Evolutionary conservation across 1,140 invertebrate species (phyloP), one percentile per base, ranked within the genome.

Genomic region (Atta colombica): DNA sequence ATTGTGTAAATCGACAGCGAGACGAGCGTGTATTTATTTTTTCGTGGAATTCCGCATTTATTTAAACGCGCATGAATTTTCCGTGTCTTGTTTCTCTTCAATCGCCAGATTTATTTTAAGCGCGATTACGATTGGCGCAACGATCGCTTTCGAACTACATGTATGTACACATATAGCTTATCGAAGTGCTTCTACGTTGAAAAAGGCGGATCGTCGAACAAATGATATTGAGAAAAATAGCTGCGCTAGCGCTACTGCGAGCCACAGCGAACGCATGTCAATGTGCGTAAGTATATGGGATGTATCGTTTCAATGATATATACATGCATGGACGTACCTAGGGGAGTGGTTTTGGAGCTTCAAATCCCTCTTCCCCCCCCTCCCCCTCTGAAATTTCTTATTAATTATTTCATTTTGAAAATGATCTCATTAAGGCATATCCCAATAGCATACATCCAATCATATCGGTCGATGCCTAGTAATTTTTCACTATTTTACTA

Each of bases 151-250:
- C n/a, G 18, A 14, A 14, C 31, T 18, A 16, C 53, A 35, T 18
- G 25, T 61, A 49, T 45, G 39, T 16, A n/a, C 39, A 28, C 8
- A 39, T 7, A 28, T 39, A 39, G 31, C 49, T 7, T 45, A 39
- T 14, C 39, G 12, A 16, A 25, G 21, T 7, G 66, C 21, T 14
- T 39, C 31, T 66, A 66, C 31, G 8, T 78, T 68, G 4, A 39
- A 69, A 58, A 71, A 25, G 49, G 12, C 39, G 25, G 18, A 80
- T 55, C 31, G n/a, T 69, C 21, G 21, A 55, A 49, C 39, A 14
- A 18, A 8, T 12, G 63, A 80, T 80, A 80, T 68, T 7, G 7
- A 39, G 31, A 80, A 80, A 68, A 80, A 68, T 45, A 69, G 28
- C 77, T 53, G 51, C 12, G 55, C 49, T 49, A 4, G 51, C 12